Base-by-base conservation (phyloP, 2,113 vertebrate species). In the Indri indri region DNA sequence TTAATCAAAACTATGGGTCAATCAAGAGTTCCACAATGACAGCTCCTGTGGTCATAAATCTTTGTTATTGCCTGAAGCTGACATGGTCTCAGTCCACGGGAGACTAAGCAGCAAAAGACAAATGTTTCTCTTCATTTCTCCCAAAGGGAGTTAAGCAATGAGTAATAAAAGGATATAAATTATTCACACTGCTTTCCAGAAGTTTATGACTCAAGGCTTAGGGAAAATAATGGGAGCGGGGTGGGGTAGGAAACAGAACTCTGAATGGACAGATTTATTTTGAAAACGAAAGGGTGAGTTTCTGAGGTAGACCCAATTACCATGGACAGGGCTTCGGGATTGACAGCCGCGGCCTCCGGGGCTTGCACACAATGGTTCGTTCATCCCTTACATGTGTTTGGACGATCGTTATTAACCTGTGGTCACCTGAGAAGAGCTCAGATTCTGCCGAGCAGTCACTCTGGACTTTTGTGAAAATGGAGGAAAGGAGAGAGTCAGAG, bases 101-200 rank as follows among this genome's bases (percentile, higher is more conserved):
- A 98, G 92, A 98, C 88, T n/a, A 96, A 98, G 97, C 66, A 95
- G 95, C 61, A 98, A 95, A 98, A 98, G 96, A 97, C 90, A 92
- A 77, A 97, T 97, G 93, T 97, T 98, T 96, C 97, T 96, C 94
- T 98, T 98, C 96, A 97, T 96, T 92, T 92, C 76, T 76, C 92
- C 98, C 97, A 98, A 98, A 96, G 96, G 97, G 94, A 98, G 88
- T 89, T 96, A 98, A 97, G 82, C 91, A 98, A 96, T 82, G 91
- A 97, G 97, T 96, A 98, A 98, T 98, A 98, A 98, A 98, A 97
- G 52, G 57, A 73, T 96, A 98, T 98, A 98, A 98, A 98, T 98
- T 98, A 98, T 98, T 98, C 96, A 98, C 95, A 97, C 66, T 90
- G 91, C 90, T 98, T 98, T 96, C 83, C 84, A 98, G 93, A 90